These are phyloP conservation scores for Hemaris fuciformis DNA, from an alignment of 2,888 invertebrate species.

Conservation along the genomic window DNA sequence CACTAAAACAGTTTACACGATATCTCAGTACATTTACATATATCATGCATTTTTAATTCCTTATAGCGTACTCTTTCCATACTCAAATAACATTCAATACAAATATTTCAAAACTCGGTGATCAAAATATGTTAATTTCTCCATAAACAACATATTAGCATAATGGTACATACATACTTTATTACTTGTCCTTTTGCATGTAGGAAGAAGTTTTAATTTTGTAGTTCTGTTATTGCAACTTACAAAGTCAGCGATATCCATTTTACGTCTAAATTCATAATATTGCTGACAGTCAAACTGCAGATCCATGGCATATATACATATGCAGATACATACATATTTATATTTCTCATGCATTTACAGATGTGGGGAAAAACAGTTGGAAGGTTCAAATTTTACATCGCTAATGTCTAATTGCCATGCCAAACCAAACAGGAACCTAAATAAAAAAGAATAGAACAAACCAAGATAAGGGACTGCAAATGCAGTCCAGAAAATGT, in stretches of 20 bases:
- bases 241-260: background rate
- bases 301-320: background rate
- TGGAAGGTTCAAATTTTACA: background rate
- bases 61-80: too few species aligned
- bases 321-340: background rate
- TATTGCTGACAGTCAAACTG: background rate
- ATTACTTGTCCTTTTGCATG: background rate
- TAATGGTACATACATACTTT: background rate
- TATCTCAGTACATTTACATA: background rate
- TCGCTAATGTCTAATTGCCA: background rate
- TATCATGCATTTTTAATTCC: background rate
- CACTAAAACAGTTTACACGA: background rate
- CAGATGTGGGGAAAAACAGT: background rate
- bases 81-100: background rate
- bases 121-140: background rate
- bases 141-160: background rate
- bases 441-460: slow-evolving; percentile 1
- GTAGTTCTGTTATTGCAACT: background rate
- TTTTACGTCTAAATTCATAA: background rate
- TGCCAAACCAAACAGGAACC: slow-evolving; percentile 1
- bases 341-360: background rate
- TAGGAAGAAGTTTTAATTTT: background rate
- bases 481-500: background rate
- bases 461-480: background rate
- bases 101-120: background rate